Base-by-base conservation (phyloP, 2,888 invertebrate species). In the Malthinus flaveolus region DNA sequence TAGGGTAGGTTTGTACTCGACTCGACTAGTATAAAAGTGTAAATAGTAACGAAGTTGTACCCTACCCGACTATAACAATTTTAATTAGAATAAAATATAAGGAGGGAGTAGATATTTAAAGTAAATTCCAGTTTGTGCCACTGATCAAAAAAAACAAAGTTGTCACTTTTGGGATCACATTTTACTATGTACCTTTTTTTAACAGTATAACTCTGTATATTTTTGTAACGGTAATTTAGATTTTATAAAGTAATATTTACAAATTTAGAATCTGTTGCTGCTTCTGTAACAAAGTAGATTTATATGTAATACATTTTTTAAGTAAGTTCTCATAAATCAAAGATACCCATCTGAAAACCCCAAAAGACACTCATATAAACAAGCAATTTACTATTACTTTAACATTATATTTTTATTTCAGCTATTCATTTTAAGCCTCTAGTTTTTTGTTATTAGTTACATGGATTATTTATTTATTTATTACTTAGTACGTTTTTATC, bases 381-480 rank as follows among this genome's bases (percentile, higher is more conserved):
- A 59, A 53, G 59, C 59, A 59, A 37, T 37, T 46, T 56, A 36
- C 47, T 11, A 13, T 52, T 59, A 46, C 58, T 66, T 66, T 69
- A 66, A 65, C 63, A 56, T 65, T 56, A 62, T 61, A 68, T 71
- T 73, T 75, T 69, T 70, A 73, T 75, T 76, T 74, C 76, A 76
- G 75, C 74, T 48, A 69, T 74, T 71, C 72, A 73, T 74, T 68
- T 67, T 62, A 69, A 71, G 68, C 68, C 72, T 69, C 71, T 70
- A 68, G 71, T 65, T 62, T 68, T 67, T 69, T 71, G 74, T 72
- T 75, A 73, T 71, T 62, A 36, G 55, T 55, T 55, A 55, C 44
- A 45, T 23, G 34, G 47, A 56, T 23, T 15, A 37, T 31, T 15
- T 13, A 42, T 35, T 13, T 31, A 31, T 31, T 13, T 32, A 31